phyloP scores from a whole-genome alignment of 2,113 vertebrate species.

The Cricetomys ansorgei region DNA sequence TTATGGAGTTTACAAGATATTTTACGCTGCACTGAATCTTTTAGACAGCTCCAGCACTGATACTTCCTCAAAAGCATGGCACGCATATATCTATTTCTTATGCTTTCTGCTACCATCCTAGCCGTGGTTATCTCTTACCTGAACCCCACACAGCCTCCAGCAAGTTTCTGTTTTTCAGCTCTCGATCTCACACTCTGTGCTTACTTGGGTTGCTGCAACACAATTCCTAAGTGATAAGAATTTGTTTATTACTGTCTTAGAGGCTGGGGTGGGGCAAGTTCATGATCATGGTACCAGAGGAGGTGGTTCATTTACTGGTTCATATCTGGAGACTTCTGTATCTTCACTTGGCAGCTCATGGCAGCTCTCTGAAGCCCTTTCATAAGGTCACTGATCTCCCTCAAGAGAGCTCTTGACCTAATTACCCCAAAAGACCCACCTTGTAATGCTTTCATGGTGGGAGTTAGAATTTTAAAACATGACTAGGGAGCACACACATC shows the following conservation, averaged over 20 bases:
- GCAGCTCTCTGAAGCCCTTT: not conserved
- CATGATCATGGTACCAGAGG: not conserved
- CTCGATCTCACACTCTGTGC: not conserved
- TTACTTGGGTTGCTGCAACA: not conserved
- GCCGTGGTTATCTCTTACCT: not conserved
- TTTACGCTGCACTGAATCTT: not conserved
- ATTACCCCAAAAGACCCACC: not conserved
- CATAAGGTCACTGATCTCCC: too few species aligned
- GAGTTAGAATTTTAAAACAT: not conserved
- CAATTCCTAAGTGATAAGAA: not conserved
- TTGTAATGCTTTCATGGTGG: not conserved
- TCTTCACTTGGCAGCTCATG: not conserved
- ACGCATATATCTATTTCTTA: not conserved
- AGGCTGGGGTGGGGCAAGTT: not conserved
- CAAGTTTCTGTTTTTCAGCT: not conserved
- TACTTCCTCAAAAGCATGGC: not conserved
- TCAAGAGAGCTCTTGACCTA: not conserved
- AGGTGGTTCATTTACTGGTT: not conserved
- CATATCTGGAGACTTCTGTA: not conserved
- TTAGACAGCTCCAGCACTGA: too few species aligned
- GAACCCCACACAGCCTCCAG: not conserved
- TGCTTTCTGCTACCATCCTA: not conserved
- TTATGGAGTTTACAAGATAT: not conserved
- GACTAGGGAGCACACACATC: not conserved
- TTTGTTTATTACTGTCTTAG: not conserved